Evolutionary conservation across 1,140 invertebrate genomes (phyloP).

Genomic region (Leptinotarsa defecta): DNA sequence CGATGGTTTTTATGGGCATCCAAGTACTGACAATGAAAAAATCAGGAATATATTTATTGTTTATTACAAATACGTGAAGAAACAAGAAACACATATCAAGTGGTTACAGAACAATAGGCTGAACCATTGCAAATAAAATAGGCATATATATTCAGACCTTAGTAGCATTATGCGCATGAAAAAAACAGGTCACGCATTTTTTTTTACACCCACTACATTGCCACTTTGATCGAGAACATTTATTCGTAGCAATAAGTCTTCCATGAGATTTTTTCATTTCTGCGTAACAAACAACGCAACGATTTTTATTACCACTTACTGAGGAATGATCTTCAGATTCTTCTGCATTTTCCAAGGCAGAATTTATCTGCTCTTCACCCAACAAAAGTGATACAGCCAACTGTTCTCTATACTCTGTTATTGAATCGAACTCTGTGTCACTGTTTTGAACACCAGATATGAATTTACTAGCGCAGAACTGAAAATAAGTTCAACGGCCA

Average conservation of each 20-base stretch:
- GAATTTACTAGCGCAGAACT: neutral
- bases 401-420: no score
- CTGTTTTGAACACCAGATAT: neutral
- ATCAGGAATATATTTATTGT: neutral
- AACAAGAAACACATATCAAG: neutral
- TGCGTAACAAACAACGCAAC: neutral
- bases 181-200: neutral
- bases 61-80: neutral
- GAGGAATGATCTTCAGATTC: neutral
- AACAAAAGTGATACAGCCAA: no score
- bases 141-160: neutral
- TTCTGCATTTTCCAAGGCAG: neutral
- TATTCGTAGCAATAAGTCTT: conserved; percentile 1
- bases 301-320: neutral
- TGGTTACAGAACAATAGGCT: no score
- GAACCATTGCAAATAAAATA: neutral
- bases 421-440: neutral
- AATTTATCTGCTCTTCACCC: neutral
- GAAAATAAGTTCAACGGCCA: neutral
- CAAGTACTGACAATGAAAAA: neutral
- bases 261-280: neutral
- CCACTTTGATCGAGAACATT: neutral
- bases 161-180: neutral
- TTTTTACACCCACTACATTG: neutral
- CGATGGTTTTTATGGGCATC: neutral